These are phyloP conservation scores for Myotis pilosus DNA, from an alignment of 2,797 vertebrate genomes.

Conservation along the genomic window DNA sequence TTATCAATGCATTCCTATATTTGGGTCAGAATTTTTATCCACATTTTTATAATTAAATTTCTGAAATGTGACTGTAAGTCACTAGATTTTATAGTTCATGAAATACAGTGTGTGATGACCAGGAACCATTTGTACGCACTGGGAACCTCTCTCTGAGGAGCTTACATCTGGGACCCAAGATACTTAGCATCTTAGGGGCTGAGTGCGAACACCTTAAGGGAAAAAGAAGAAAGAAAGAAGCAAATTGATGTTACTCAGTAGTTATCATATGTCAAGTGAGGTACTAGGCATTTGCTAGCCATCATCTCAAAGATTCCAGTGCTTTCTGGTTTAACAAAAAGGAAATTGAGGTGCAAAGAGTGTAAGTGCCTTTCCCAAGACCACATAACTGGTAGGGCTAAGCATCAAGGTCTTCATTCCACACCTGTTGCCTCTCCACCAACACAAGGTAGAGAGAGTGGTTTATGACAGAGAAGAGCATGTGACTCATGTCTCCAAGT, in stretches of 20 bases:
- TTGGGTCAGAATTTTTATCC: background rate
- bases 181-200: background rate
- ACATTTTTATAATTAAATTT: conserved; percentile 4
- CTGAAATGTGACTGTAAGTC: background rate
- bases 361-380: background rate
- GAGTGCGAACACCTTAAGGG: background rate
- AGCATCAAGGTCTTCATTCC: background rate
- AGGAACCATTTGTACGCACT: background rate
- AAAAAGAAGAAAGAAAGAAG: background rate
- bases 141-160: background rate
- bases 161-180: background rate
- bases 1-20: background rate
- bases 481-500: background rate
- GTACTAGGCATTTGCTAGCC: background rate
- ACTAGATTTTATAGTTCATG: background rate
- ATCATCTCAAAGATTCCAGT: background rate
- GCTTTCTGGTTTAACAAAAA: background rate
- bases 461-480: background rate
- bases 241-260: background rate
- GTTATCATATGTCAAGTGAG: background rate
- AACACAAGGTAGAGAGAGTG: background rate
- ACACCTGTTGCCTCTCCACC: background rate
- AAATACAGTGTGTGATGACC: background rate
- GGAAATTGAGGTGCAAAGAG: background rate
- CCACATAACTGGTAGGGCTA: background rate